A percentile compares a stretch with the other conserved stretches of the same genome.
phyloP scores from a whole-genome alignment of 2,113 vertebrate species.

The Aphyosemion australe region DNA sequence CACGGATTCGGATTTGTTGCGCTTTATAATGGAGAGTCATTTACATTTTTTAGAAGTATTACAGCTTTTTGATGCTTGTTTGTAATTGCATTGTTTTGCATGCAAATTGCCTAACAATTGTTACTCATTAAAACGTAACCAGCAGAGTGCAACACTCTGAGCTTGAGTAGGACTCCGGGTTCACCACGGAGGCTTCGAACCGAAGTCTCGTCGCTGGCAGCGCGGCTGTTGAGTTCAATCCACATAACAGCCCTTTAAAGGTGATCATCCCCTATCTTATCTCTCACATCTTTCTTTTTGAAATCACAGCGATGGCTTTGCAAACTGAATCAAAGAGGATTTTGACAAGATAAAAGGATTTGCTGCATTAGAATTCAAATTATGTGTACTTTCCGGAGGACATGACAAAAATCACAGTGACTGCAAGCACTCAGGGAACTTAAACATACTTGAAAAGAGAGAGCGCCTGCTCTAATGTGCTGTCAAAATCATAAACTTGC shows the following conservation, averaged over 20 bases:
- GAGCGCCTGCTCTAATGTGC: slow-evolving; percentile 31
- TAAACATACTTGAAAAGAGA: slow-evolving; percentile 55
- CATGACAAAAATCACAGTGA: slow-evolving; percentile 52
- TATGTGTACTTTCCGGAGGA: slow-evolving; percentile 60
- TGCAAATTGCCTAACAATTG: slow-evolving; percentile 74
- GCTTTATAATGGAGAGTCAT: slow-evolving; percentile 75
- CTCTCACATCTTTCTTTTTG: slow-evolving; percentile 56
- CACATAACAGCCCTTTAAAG: slow-evolving; percentile 59
- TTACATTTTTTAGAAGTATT: slow-evolving; percentile 78
- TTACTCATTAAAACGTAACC: slow-evolving; percentile 73
- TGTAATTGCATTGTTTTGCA: slow-evolving; percentile 78
- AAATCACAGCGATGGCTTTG: slow-evolving; percentile 55
- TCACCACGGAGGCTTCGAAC: slow-evolving; percentile 39
- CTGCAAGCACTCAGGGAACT: slow-evolving; percentile 54
- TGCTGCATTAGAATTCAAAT: slow-evolving; percentile 68
- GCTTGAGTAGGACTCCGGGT: slow-evolving; percentile 51
- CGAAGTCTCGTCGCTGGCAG: slow-evolving; percentile 39
- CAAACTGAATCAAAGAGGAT: slow-evolving; percentile 67
- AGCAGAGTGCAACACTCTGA: slow-evolving; percentile 40
- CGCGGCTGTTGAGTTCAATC: slow-evolving; percentile 36
- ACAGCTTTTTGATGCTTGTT: slow-evolving; percentile 73
- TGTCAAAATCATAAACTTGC: slow-evolving; percentile 18
- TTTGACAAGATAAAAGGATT: slow-evolving; percentile 73
- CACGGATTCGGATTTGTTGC: slow-evolving; percentile 72
- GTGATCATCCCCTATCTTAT: slow-evolving; percentile 57